Conservation (phyloP, 2,797 vertebrate genomes). For the Microchirus variegatus region DNA sequence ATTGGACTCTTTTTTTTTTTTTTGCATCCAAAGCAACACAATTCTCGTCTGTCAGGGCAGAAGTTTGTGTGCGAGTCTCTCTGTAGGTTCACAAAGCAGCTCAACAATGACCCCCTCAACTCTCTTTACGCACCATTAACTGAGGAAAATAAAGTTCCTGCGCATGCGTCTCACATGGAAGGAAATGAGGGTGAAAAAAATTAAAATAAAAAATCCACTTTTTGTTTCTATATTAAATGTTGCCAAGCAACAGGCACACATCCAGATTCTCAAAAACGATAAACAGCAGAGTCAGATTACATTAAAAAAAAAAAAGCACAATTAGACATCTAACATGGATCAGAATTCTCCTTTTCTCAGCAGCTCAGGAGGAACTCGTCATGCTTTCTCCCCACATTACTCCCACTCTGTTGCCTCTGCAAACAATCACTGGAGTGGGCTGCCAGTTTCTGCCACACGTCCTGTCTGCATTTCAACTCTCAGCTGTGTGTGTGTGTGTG, state of each 20-base stretch:
- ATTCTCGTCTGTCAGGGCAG: slow-evolving; percentile 63
- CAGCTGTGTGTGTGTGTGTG: slow-evolving; percentile 3
- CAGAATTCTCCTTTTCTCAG: slow-evolving; percentile 21
- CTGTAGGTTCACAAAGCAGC: slow-evolving; percentile 50
- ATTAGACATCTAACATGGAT: slow-evolving; percentile 17
- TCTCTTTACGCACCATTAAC: slow-evolving; percentile 78
- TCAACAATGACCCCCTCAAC: slow-evolving; percentile 66
- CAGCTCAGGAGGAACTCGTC: slow-evolving; percentile 49
- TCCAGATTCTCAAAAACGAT: slow-evolving; percentile 16
- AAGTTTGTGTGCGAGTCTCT: slow-evolving; percentile 61
- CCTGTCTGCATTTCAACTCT: slow-evolving; percentile 28
- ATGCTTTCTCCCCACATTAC: slow-evolving; percentile 66
- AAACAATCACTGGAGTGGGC: slow-evolving; percentile 69
- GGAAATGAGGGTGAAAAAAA: slow-evolving; percentile 38
- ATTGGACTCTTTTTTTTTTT: slow-evolving; percentile 23
- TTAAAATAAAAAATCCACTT: slow-evolving; percentile 27
- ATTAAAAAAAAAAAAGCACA: slow-evolving; percentile 40
- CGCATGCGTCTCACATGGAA: slow-evolving; percentile 44
- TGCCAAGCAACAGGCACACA: slow-evolving; percentile 4
- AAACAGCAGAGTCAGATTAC: slow-evolving; percentile 1
- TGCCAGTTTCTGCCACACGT: slow-evolving; percentile 72
- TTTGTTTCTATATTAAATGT: slow-evolving; percentile 41
- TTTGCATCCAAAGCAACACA: slow-evolving; percentile 28
- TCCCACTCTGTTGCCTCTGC: slow-evolving; percentile 59
- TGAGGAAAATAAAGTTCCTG: slow-evolving; percentile 68